Evolutionary conservation across 2,888 invertebrate species (phyloP), one percentile per base, ranked within the genome.

Genomic region (Ischnus inquisitorius): DNA sequence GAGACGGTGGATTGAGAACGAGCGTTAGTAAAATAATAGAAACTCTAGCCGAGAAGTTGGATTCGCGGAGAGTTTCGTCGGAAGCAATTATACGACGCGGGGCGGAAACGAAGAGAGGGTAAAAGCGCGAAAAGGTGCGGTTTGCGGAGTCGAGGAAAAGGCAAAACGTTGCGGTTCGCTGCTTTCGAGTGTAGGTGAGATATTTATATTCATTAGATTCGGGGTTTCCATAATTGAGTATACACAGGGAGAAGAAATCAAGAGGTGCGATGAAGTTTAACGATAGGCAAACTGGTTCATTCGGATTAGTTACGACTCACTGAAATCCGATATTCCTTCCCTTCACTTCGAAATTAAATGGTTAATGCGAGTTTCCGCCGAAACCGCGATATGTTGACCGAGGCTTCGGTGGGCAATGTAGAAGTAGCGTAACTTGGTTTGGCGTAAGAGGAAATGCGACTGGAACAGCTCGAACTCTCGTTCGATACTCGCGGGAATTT

Each of bases 181-280:
- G 69, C 64, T 69, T 69, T 51, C 69, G 28, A 67, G 77, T 62
- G 72, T 48, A 43, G 76, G 71, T 51, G 77, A 34, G 86, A 88
- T 90, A 90, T 90, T 90, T 89, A 88, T 90, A 90, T 90, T 90
- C 88, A 88, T 89, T 90, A 88, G 86, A 88, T 89, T 86, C 85
- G 86, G 86, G 88, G 86, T 88, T 8, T 8, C 4, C 8, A 34
- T 34, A 88, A 87, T 82, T 82, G 64, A 51, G 62, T 39, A 14
- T 14, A 43, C 25, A 48, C 2, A 22, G n/a, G 39, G 1, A n/a
- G 64, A 75, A 64, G 34, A 64, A 64, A 48, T 19, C 34, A 39
- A 22, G 39, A 68, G 84, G 65, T 72, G 84, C 77, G 85, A 69
- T 81, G 85, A 83, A 75, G 22, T 48, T 25, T n/a, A 60, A 62